phyloP scores from a whole-genome alignment of 2,797 vertebrate genomes.

The Poeciliopsis presidionis region DNA sequence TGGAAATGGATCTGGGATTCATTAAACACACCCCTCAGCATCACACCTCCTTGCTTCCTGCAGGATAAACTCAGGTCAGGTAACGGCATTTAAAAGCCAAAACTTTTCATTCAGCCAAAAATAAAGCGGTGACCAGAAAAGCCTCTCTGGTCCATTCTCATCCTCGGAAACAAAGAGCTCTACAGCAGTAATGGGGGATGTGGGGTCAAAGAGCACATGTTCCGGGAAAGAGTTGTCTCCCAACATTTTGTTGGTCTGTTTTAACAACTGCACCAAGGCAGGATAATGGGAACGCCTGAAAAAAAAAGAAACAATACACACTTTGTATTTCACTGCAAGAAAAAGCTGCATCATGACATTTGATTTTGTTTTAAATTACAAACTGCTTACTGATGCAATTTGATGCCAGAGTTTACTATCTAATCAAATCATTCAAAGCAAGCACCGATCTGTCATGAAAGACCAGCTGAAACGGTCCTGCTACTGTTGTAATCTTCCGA shows the following conservation, averaged over 20 bases:
- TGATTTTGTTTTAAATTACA: background rate
- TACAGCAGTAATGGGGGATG: constrained; percentile 19
- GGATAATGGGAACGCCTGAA: constrained; percentile 50
- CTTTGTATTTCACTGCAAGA: constrained; percentile 32
- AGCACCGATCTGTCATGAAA: background rate
- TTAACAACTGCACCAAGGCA: constrained; percentile 52
- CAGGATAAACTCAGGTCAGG: constrained; percentile 18
- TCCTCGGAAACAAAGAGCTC: constrained; percentile 63
- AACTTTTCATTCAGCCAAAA: constrained; percentile 14
- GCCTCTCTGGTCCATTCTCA: constrained; percentile 45
- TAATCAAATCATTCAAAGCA: background rate
- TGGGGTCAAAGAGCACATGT: constrained; percentile 74
- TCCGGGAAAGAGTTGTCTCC: constrained; percentile 63
- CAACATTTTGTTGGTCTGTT: constrained; percentile 56
- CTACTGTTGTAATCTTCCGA: constrained; percentile 9
- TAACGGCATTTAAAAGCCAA: constrained; percentile 27
- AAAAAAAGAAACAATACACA: constrained; percentile 56
- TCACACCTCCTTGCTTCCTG: constrained; percentile 5
- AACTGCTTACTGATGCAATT: background rate
- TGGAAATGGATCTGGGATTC: background rate
- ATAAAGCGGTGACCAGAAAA: constrained; percentile 50
- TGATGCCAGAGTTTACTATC: background rate
- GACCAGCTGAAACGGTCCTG: background rate
- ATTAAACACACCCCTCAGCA: background rate
- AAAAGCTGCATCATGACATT: background rate